A percentile compares a stretch with the other conserved stretches of the same genome.
phyloP scores from a whole-genome alignment of 2,888 invertebrate species.

The Drosophila histrio region DNA sequence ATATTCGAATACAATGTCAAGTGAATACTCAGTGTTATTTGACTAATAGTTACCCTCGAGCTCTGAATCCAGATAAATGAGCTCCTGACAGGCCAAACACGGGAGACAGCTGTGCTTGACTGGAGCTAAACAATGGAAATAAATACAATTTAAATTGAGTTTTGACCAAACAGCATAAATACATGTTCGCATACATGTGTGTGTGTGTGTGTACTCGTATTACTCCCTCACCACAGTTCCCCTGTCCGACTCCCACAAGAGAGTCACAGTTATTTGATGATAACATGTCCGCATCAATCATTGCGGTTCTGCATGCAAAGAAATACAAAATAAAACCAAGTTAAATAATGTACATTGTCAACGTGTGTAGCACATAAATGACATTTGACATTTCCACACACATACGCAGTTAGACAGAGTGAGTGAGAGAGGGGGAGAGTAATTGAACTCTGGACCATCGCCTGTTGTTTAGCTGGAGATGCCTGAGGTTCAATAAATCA shows the following conservation, averaged over 20 bases:
- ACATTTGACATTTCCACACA: slow-evolving; percentile 49
- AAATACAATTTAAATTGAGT: slow-evolving; percentile 77
- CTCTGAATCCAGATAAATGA: slow-evolving; percentile 44
- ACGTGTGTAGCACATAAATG: slow-evolving; percentile 23
- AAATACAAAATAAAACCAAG: slow-evolving; percentile 62
- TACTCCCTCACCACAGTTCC: background rate
- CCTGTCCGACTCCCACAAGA: slow-evolving; percentile 8
- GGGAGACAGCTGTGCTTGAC: slow-evolving; percentile 48
- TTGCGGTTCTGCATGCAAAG: slow-evolving; percentile 67
- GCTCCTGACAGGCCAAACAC: slow-evolving; percentile 53
- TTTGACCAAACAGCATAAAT: slow-evolving; percentile 57
- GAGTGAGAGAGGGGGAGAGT: slow-evolving; percentile 21
- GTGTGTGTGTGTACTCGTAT: slow-evolving; percentile 17
- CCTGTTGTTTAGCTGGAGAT: slow-evolving; percentile 44
- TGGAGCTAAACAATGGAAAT: slow-evolving; percentile 53
- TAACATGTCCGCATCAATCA: slow-evolving; percentile 76
- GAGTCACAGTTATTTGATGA: slow-evolving; percentile 73
- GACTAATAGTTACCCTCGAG: slow-evolving; percentile 33
- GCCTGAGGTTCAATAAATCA: slow-evolving; percentile 69
- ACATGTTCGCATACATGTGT: background rate
- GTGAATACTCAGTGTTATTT: background rate
- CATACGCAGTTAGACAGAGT: background rate
- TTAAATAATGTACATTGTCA: slow-evolving; percentile 66
- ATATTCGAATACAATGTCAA: background rate
- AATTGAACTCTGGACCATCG: slow-evolving; percentile 49